Percentiles rank a stretch among this genome's conserved stretches.
phyloP scores from a whole-genome alignment of 2,113 vertebrate species.

The Actenoides lindsayi region DNA sequence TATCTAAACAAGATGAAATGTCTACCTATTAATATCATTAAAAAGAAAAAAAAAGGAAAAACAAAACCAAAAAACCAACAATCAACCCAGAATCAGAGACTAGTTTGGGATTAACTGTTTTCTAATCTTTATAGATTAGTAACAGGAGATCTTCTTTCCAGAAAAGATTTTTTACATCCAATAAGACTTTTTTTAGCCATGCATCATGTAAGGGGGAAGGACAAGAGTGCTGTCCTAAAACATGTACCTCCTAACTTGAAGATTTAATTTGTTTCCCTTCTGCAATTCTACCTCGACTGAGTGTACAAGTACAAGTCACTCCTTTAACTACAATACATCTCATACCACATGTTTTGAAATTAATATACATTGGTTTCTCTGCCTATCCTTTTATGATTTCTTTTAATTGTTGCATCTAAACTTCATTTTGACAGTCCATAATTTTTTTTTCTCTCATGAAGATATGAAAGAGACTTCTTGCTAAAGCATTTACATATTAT shows the following conservation, averaged over 20 bases:
- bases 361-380: background rate
- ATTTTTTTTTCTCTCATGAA: constrained; percentile 9
- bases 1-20: background rate
- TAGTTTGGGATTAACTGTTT: background rate
- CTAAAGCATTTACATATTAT: background rate
- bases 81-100: background rate
- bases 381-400: background rate
- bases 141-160: background rate
- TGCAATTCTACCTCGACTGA: background rate
- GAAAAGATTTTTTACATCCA: background rate
- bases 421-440: constrained; percentile 20
- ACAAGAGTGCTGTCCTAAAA: background rate
- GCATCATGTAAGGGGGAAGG: background rate
- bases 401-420: background rate
- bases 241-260: background rate
- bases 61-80: too few species aligned
- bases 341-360: background rate
- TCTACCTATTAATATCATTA: background rate
- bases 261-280: background rate
- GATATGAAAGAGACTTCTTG: background rate
- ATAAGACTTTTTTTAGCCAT: background rate
- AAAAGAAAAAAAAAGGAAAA: background rate
- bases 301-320: background rate
- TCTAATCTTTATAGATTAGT: background rate
- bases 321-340: background rate